Base-by-base conservation (phyloP, 2,888 invertebrate species). In the Taenaris catops region DNA sequence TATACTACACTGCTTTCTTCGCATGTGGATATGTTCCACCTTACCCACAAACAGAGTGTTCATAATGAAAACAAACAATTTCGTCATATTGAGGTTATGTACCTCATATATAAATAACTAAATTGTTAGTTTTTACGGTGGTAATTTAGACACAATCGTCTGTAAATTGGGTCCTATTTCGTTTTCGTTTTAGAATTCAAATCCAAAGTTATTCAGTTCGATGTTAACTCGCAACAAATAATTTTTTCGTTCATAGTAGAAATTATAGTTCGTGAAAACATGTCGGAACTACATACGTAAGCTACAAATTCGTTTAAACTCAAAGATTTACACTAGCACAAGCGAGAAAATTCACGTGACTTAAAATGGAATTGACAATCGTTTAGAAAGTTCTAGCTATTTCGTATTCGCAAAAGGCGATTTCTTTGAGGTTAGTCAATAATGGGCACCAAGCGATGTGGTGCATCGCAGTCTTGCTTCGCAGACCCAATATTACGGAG, bases 351-450 rank as follows among this genome's bases (percentile, higher is more conserved):
- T 45, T 44, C 32, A 17, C 19, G 20, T 11, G 38, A 45, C 35
- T 38, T 35, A 19, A 38, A 40, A 42, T 38, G 44, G 34, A 47
- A 38, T 42, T 36, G 39, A 40, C 38, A 42, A 36, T 41, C 16
- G 31, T 31, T 31, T 34, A 24, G 25, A 31, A 41, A 34, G 28
- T 36, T 33, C 29, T 16, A 40, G 36, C 44, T 38, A 52, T 48
- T 55, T 42, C 41, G 49, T 48, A 54, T 60, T 53, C 46, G 47
- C 40, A 44, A 49, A 45, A 48, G 49, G 47, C 47, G 49, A 53
- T 55, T 56, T 54, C 49, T 55, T 56, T 46, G 45, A 51, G 52
- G 50, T 53, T 57, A 44, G 41, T 49, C 44, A 46, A 55, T 51
- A 56, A 23, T 46, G 29, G 36, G 37, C 34, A 23, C 36, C 29